Base-by-base conservation (phyloP, 1,140 invertebrate genomes). In the Bombus affinis region DNA sequence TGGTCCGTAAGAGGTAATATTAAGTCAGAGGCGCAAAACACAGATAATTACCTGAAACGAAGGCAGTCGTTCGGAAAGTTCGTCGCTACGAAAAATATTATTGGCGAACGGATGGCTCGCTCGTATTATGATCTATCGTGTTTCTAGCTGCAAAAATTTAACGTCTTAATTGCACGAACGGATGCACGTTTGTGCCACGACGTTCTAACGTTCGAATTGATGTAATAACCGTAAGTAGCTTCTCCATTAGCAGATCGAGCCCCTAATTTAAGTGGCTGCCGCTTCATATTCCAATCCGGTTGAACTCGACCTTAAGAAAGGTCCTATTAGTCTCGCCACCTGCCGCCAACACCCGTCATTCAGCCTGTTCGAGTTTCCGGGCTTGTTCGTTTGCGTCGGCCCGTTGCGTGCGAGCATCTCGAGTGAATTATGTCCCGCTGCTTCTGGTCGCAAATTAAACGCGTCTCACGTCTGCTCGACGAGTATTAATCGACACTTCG, bases 251-350 rank as follows among this genome's bases (percentile, higher is more conserved):
- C 72, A 62, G 53, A 62, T 79, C 78, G 65, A 85, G 89, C 88
- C 85, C 28, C 81, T 89, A 81, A 85, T 91, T 89, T 70, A 89
- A 91, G 87, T 91, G 65, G 72, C 78, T 88, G 66, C 85, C 65
- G 72, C 80, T 88, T 87, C 87, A 81, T 91, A 81, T 88, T 86
- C 80, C 86, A 53, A 86, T 90, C 83, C 71, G 66, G 65, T 89
- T 86, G 37, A 89, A 86, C 47, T 83, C 83, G 71, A 79, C 78
- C 81, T 84, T 88, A 91, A 91, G 88, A 90, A 89, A 88, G 81
- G 72, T 82, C 75, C 86, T 91, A 91, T 91, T 91, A 91, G 86
- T 89, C 83, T 79, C 88, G 72, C 85, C 90, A 91, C 76, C 90
- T 89, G 88, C 83, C 86, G 86, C 72, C 79, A 70, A 66, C 83